A percentile compares a stretch with the other conserved stretches of the same genome.
Evolutionary conservation across 2,113 vertebrate species (phyloP).

Genomic region (Baryphthengus martii): DNA sequence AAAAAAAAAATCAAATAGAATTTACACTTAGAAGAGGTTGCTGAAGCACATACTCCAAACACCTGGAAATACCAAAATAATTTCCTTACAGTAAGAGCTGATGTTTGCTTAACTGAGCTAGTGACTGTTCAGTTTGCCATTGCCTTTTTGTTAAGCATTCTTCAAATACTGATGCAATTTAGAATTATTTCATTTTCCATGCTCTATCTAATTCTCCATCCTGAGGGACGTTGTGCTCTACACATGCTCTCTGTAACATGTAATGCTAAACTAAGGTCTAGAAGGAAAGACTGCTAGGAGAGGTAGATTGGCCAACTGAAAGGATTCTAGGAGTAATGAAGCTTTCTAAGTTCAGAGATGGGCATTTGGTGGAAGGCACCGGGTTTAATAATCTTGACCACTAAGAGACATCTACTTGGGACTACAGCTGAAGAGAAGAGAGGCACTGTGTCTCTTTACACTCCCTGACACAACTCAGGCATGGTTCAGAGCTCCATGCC

Average conservation of each 20-base stretch:
- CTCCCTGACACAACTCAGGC: neutral
- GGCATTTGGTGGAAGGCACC: neutral
- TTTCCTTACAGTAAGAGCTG: neutral
- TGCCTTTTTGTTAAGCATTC: neutral
- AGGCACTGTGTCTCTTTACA: neutral
- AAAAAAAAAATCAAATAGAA: neutral
- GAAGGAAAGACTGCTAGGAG: neutral
- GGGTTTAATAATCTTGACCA: neutral
- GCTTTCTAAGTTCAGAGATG: neutral
- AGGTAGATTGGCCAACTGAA: neutral
- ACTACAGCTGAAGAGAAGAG: neutral
- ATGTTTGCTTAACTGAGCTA: neutral
- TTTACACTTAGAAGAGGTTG: neutral
- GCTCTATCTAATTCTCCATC: neutral
- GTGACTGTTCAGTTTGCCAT: neutral
- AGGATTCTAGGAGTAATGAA: neutral
- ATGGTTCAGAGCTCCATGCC: neutral
- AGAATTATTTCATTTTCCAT: neutral
- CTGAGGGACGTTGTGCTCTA: neutral
- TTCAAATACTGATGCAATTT: neutral
- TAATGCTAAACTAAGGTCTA: neutral
- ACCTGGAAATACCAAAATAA: neutral
- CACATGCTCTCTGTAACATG: neutral
- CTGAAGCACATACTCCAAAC: neutral
- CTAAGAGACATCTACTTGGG: neutral